These are phyloP conservation scores for Thunnus thynnus DNA, from an alignment of 2,113 vertebrate genomes.

Conservation along the genomic window DNA sequence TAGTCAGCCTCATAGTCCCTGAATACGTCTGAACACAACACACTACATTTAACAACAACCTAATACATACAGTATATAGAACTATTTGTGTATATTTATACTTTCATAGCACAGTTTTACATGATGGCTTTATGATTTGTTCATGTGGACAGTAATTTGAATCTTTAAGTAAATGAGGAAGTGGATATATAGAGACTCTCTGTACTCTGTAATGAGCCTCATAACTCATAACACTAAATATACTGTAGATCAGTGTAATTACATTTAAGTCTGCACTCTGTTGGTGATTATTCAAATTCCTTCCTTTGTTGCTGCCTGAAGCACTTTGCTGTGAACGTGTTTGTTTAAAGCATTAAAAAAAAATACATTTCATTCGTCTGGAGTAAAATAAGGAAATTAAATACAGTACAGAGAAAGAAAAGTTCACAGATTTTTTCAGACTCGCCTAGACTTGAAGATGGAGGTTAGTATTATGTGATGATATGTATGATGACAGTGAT, in stretches of 20 bases:
- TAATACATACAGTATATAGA: background rate
- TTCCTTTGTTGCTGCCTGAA: background rate
- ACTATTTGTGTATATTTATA: background rate
- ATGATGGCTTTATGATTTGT: background rate
- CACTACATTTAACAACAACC: constrained; percentile 36
- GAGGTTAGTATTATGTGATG: constrained; percentile 59
- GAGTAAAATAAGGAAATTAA: constrained; percentile 5
- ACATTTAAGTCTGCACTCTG: background rate
- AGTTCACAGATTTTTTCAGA: background rate
- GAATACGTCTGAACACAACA: constrained; percentile 80
- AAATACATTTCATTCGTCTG: constrained; percentile 2
- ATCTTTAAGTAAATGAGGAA: background rate
- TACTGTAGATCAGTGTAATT: background rate
- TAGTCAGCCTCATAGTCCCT: constrained; percentile 82
- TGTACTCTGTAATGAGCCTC: constrained; percentile 7
- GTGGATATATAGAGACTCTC: background rate
- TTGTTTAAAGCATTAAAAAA: constrained; percentile 16
- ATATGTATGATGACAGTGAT: constrained; percentile 13
- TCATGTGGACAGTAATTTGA: background rate
- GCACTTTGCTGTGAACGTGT: background rate
- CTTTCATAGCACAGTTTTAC: background rate
- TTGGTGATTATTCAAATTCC: constrained; percentile 10
- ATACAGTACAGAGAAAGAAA: constrained; percentile 15
- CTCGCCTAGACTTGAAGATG: constrained; percentile 17
- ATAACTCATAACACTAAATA: background rate